Evolutionary conservation across 2,797 vertebrate genomes (phyloP), one percentile per base, ranked within the genome.

Genomic region (Gobionotothen gibberifrons): DNA sequence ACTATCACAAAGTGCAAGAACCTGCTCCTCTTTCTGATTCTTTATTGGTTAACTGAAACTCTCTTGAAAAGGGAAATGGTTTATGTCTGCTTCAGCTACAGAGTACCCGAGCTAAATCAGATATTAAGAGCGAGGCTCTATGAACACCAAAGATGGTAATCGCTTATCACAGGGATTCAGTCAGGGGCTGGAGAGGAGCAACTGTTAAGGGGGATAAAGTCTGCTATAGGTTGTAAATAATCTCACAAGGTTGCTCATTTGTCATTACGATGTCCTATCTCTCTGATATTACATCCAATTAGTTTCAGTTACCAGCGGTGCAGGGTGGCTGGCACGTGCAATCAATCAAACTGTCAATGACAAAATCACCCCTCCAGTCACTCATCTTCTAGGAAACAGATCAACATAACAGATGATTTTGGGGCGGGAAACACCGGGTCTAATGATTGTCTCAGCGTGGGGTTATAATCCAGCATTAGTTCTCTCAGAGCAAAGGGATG

Each of bases 321-420:
- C 74, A 40, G 61, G 40, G 52, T 72, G n/a, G 85, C 84, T 73
- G 86, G 84, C 90, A 73, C 74, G 46, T 61, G 1, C 90, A 83
- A 94, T 94, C 93, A 93, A 94, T 95, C 90, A 92, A 85, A 90
- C 85, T 63, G 85, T 91, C 87, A 91, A 92, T 93, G 91, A 93
- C 93, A 89, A 84, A 86, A 85, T 87, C 91, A 91, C 17, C 82
- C 61, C 77, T 83, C 46, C 11, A 16, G 65, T 72, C 77, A 66
- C 9, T 85, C 84, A 79, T n/a, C 3, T 69, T 72, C 73, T 52
- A 58, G 91, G 91, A 88, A 88, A 56, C 51, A 44, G 69, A 85
- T 92, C 93, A 93, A 59, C 51, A 29, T 4, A 68, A 36, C 57
- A 48, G 57, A 2, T 22, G 42, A 67, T 73, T 11, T 61, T 17